phyloP scores from a whole-genome alignment of 1,140 invertebrate species.

The Drosophila serrata region DNA sequence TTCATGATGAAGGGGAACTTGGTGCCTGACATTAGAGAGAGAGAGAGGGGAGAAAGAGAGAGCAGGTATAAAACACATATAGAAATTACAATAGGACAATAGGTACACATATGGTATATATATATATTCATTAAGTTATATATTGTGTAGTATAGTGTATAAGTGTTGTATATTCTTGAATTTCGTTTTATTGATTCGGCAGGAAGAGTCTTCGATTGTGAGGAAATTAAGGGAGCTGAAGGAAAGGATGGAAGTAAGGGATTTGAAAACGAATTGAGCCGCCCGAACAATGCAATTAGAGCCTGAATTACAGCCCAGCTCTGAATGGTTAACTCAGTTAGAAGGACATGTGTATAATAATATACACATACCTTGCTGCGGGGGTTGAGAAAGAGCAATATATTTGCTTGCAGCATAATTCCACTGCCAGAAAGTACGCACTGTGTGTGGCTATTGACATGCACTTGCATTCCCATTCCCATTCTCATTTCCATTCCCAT shows the following conservation, averaged over 20 bases:
- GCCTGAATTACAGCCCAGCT: conserved; percentile 33
- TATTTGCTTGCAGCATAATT: conserved; percentile 74
- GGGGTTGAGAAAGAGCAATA: conserved; percentile 30
- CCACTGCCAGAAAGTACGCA: conserved; percentile 57
- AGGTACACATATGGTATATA: conserved; percentile 51
- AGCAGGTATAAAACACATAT: conserved; percentile 25
- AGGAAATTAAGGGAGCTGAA: conserved; percentile 5
- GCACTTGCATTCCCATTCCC: conserved; percentile 34
- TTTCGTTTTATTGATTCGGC: conserved; percentile 76
- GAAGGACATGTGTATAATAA: conserved; percentile 1
- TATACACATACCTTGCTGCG: conserved; percentile 6
- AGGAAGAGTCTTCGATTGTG: conserved; percentile 52
- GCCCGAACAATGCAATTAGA: conserved; percentile 36
- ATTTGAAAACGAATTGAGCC: conserved; percentile 35
- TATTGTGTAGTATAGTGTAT: conserved; percentile 78
- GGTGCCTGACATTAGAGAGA: conserved; percentile 89
- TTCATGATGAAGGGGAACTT: conserved; percentile 99
- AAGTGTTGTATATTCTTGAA: conserved; percentile 83
- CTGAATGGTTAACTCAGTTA: not conserved
- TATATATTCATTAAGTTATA: conserved; percentile 36
- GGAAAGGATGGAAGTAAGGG: not conserved
- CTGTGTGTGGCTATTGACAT: conserved; percentile 25
- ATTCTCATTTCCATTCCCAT: conserved; percentile 23
- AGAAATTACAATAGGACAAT: too few species aligned
- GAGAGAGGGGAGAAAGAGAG: conserved; percentile 41